Evolutionary conservation across 1,140 invertebrate species (phyloP).

Genomic region (Marisa cornuarietis): DNA sequence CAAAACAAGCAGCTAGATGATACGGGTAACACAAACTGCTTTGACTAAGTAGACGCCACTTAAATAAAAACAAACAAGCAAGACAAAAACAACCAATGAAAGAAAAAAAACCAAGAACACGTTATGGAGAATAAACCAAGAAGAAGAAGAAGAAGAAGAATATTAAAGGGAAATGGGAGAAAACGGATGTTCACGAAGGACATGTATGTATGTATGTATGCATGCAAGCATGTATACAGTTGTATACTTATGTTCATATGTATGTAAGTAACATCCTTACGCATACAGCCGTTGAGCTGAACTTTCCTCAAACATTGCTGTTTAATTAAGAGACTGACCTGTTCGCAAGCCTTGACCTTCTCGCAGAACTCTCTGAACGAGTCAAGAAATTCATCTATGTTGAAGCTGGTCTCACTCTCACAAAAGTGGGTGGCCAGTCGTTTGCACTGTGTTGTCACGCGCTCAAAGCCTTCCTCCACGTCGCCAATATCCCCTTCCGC

Average conservation of each 20-base stretch:
- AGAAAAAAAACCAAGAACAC: no score
- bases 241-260: background rate
- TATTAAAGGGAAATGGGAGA: no score
- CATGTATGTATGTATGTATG: no score
- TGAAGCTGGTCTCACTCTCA: slow-evolving; percentile 62
- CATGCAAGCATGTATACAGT: no score
- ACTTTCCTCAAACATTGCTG: no score
- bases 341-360: slow-evolving; percentile 56
- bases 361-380: slow-evolving; percentile 61
- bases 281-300: no score
- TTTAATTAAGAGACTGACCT: slow-evolving; percentile 38
- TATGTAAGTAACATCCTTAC: background rate
- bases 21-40: no score
- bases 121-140: background rate
- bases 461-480: slow-evolving; percentile 83
- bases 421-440: slow-evolving; percentile 60
- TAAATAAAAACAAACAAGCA: no score
- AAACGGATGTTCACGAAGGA: no score
- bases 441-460: slow-evolving; percentile 74
- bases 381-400: slow-evolving; percentile 62
- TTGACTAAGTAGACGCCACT: no score
- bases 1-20: no score
- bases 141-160: background rate
- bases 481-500: slow-evolving; percentile 83
- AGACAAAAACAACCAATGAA: no score